phyloP scores from a whole-genome alignment of 2,113 vertebrate species.

The Lepisosteus oculatus region DNA sequence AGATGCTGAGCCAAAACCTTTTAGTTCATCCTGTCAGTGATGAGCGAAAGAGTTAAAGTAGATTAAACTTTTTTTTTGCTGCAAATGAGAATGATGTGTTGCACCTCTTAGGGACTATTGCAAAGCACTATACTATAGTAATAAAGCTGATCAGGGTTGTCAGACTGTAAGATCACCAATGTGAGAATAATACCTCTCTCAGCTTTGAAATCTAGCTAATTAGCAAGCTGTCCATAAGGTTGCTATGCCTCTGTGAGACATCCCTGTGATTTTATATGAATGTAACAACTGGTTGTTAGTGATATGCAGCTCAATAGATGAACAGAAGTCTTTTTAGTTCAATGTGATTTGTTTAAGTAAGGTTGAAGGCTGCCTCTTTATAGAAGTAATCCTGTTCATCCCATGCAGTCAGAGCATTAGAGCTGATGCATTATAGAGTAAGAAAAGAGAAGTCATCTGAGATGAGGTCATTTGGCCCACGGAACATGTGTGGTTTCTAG shows the following conservation, averaged over 20 bases:
- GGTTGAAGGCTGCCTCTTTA: neutral
- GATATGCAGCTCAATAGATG: too few species aligned
- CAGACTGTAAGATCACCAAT: neutral
- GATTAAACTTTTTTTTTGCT: too few species aligned
- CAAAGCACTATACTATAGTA: neutral
- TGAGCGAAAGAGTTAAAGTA: too few species aligned
- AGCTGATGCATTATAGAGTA: neutral
- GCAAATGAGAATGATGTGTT: neutral
- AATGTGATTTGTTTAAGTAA: neutral
- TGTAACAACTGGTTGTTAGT: neutral
- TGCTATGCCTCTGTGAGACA: neutral
- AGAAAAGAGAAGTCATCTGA: neutral
- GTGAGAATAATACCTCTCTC: neutral
- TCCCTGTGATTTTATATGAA: constrained; percentile 1
- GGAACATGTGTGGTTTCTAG: too few species aligned
- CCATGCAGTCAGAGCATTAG: neutral
- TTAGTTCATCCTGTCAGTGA: too few species aligned
- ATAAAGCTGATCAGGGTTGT: neutral
- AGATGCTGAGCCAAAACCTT: too few species aligned
- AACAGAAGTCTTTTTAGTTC: neutral
- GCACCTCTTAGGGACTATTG: neutral
- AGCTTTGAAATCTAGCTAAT: neutral
- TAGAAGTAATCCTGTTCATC: neutral
- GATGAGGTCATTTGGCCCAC: too few species aligned
- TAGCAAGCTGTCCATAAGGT: neutral